A percentile compares a stretch with the other conserved stretches of the same genome.
Conservation (phyloP, 2,888 invertebrate species). For the Eupithecia insigniata region DNA sequence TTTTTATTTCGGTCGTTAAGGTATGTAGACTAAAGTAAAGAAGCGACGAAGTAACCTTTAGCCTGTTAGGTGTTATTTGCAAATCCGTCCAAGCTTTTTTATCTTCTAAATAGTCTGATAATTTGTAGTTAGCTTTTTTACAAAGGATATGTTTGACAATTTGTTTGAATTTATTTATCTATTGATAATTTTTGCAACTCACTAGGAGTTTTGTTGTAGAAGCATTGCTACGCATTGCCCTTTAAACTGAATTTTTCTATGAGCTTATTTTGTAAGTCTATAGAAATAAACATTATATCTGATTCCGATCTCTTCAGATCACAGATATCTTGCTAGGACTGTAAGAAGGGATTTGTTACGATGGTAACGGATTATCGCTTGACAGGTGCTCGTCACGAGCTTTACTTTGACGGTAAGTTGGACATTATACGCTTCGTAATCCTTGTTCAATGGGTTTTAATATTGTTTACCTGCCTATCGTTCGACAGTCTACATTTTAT, state of each 20-base stretch:
- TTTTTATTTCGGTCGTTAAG: no score
- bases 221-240: no score
- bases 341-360: slow-evolving; percentile 17
- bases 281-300: not conserved
- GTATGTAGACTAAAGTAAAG: no score
- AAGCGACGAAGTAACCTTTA: no score
- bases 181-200: no score
- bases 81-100: no score
- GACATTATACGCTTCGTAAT: slow-evolving; percentile 9
- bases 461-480: slow-evolving; percentile 15
- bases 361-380: slow-evolving; percentile 17
- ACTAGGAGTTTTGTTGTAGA: no score
- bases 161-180: no score
- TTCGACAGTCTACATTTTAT: not conserved
- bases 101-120: no score
- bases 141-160: no score
- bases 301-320: not conserved
- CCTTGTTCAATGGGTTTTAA: slow-evolving; percentile 18
- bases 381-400: slow-evolving; percentile 24
- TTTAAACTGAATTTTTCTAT: not conserved
- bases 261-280: not conserved
- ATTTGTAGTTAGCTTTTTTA: no score
- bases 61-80: no score
- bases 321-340: not conserved
- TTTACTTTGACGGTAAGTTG: slow-evolving; percentile 25